Conservation (phyloP, 1,140 invertebrate species). For the Chironomus tepperi region DNA sequence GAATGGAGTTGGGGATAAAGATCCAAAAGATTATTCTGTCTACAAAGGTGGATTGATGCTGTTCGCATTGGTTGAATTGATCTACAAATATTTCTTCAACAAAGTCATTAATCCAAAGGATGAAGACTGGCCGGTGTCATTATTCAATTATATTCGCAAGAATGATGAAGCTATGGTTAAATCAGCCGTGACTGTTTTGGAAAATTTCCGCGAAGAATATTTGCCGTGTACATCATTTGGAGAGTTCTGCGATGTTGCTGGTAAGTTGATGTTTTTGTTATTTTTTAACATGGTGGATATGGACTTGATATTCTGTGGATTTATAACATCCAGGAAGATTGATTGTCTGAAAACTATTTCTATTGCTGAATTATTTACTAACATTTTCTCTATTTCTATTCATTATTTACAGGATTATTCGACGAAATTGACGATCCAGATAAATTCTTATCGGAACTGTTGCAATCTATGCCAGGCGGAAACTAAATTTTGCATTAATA, state of each 20-base stretch:
- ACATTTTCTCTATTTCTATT: slow-evolving; percentile 19
- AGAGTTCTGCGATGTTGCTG: slow-evolving; percentile 85
- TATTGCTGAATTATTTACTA: neutral
- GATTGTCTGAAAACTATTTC: slow-evolving; percentile 7
- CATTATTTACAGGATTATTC: slow-evolving; percentile 32
- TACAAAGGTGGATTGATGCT: slow-evolving; percentile 84
- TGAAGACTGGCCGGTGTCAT: slow-evolving; percentile 74
- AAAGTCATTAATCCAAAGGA: slow-evolving; percentile 61
- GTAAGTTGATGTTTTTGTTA: slow-evolving; percentile 34
- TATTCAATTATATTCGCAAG: slow-evolving; percentile 88
- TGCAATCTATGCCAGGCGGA: slow-evolving; percentile 33
- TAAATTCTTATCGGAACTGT: slow-evolving; percentile 35
- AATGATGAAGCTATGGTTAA: slow-evolving; percentile 87
- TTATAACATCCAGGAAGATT: neutral
- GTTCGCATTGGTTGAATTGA: slow-evolving; percentile 67
- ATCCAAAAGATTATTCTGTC: slow-evolving; percentile 61
- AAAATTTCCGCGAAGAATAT: slow-evolving; percentile 77
- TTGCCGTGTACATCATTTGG: slow-evolving; percentile 80
- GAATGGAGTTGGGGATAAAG: slow-evolving; percentile 39
- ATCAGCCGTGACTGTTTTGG: slow-evolving; percentile 72
- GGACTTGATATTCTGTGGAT: too few species aligned
- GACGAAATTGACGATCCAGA: slow-evolving; percentile 38
- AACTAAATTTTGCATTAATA: neutral
- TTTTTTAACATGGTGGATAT: neutral
- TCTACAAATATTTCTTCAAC: slow-evolving; percentile 60